phyloP scores from a whole-genome alignment of 2,113 vertebrate species.

The Xiphophorus maculatus region DNA sequence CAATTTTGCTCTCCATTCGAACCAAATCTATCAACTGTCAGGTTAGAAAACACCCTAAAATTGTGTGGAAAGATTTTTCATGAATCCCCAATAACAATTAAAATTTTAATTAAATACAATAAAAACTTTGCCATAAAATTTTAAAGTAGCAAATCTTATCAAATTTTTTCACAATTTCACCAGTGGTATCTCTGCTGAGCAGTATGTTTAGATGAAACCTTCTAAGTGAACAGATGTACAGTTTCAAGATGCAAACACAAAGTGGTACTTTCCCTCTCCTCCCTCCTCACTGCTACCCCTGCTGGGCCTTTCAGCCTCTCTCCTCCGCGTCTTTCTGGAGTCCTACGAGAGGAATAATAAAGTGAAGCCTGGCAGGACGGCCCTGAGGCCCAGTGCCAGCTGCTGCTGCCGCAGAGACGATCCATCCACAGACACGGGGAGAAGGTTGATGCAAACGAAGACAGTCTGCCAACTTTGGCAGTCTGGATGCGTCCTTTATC shows the following conservation, averaged over 20 bases:
- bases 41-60: too few relatives aligned
- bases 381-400: constrained; percentile 60
- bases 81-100: too few relatives aligned
- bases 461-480: constrained; percentile 3
- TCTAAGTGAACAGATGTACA: not conserved
- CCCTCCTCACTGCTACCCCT: constrained; percentile 18
- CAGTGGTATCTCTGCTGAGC: not conserved
- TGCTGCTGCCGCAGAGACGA: constrained; percentile 64
- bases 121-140: not conserved
- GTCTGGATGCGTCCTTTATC: not conserved
- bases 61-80: too few relatives aligned
- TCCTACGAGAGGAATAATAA: constrained; percentile 63
- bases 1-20: too few relatives aligned
- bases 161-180: not conserved
- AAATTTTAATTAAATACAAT: too few relatives aligned
- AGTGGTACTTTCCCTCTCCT: not conserved
- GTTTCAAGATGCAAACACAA: not conserved
- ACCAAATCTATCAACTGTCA: too few relatives aligned
- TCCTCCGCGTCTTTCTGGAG: constrained; percentile 31
- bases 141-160: not conserved
- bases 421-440: constrained; percentile 48
- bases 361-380: constrained; percentile 43
- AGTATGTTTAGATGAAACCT: not conserved
- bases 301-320: constrained; percentile 24
- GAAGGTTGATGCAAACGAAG: constrained; percentile 27